Conservation (phyloP, 2,888 invertebrate genomes). For the Girardia tigrina region DNA sequence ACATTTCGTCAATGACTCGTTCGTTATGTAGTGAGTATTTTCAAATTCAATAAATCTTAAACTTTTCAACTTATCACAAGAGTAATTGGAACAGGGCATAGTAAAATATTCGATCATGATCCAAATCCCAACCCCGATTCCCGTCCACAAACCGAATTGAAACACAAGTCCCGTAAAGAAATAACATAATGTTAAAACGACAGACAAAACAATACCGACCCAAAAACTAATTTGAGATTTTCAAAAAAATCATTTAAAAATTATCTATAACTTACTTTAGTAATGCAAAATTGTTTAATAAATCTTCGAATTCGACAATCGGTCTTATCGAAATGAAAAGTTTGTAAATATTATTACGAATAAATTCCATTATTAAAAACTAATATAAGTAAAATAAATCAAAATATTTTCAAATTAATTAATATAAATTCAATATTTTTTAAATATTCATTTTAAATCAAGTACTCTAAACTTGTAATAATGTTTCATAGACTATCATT, state of each 20-base stretch:
- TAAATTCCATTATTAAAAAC: neutral
- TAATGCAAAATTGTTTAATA: neutral
- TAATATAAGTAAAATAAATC: neutral
- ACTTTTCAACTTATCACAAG: neutral
- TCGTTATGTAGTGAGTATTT: neutral
- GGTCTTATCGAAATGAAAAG: neutral
- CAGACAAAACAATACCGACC: neutral
- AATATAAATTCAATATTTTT: constrained; percentile 1
- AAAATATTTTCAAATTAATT: neutral
- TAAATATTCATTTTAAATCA: too few species aligned
- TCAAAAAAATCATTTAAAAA: neutral
- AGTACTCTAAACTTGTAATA: too few species aligned
- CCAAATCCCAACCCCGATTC: neutral
- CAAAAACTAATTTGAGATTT: neutral
- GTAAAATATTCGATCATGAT: neutral
- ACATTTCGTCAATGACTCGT: neutral
- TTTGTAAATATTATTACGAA: neutral
- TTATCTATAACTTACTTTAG: too few species aligned
- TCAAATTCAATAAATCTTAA: neutral
- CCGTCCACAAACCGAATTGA: neutral
- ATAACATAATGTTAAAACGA: neutral
- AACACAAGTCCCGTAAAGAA: neutral
- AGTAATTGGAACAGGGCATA: neutral
- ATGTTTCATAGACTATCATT: too few species aligned
- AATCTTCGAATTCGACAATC: neutral